These are phyloP conservation scores for Hymenochirus boettgeri DNA, from an alignment of 2,113 vertebrate species.

Conservation along the genomic window DNA sequence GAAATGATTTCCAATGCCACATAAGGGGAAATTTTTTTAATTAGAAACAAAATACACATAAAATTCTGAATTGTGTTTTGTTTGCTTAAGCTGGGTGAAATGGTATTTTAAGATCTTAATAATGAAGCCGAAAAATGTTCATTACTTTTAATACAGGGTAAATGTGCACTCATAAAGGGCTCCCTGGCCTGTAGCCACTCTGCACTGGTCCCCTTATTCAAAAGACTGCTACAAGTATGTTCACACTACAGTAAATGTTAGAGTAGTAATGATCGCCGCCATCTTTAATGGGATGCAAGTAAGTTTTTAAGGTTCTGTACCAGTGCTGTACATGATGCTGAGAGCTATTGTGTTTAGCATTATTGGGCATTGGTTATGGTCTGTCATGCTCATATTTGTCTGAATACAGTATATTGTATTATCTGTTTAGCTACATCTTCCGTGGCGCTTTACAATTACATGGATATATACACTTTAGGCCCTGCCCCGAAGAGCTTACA, in stretches of 20 bases:
- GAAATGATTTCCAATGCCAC: background rate
- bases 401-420: no score
- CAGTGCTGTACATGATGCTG: conserved; percentile 3
- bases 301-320: background rate
- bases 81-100: conserved; percentile 12
- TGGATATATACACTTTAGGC: no score
- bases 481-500: no score
- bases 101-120: conserved; percentile 5
- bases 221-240: conserved; percentile 28
- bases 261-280: conserved; percentile 28
- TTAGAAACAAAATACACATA: no score
- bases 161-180: conserved; percentile 27
- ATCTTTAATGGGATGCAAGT: conserved; percentile 30
- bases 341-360: background rate
- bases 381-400: no score
- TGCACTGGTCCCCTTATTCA: conserved; percentile 32
- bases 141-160: conserved; percentile 19
- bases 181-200: conserved; percentile 34
- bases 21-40: background rate
- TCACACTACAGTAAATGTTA: conserved; percentile 25
- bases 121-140: conserved; percentile 33
- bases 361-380: no score
- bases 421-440: no score
- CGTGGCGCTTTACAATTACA: no score
- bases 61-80: background rate